These are phyloP conservation scores for Hirtodrosophila trivittata DNA, from an alignment of 2,888 invertebrate species.

Conservation along the genomic window DNA sequence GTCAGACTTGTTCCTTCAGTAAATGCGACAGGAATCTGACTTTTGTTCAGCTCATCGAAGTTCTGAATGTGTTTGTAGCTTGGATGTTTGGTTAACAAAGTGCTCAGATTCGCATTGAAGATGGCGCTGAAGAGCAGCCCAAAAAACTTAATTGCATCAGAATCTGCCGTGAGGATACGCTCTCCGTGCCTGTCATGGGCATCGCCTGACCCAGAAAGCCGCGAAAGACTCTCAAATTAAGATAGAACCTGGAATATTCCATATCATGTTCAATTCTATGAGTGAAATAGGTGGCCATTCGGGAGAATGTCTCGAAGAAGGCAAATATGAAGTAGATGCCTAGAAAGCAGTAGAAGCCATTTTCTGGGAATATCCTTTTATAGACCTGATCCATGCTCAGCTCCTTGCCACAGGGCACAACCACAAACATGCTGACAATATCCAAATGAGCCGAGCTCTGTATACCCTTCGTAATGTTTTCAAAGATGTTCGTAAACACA, in stretches of 20 bases:
- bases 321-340: slow-evolving; percentile 9
- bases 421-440: slow-evolving; percentile 16
- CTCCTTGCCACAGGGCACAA: slow-evolving; percentile 48
- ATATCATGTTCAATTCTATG: background rate
- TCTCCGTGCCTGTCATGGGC: background rate
- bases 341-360: background rate
- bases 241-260: background rate
- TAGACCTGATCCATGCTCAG: slow-evolving; percentile 20
- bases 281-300: background rate
- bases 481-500: background rate
- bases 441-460: background rate
- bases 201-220: slow-evolving; percentile 10
- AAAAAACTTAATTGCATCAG: background rate
- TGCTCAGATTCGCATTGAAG: slow-evolving; percentile 24
- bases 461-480: rapidly evolving
- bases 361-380: background rate
- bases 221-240: slow-evolving; percentile 30
- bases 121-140: slow-evolving; percentile 17
- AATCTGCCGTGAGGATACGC: slow-evolving; percentile 8
- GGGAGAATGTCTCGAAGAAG: slow-evolving; percentile 1
- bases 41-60: slow-evolving; percentile 34
- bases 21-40: slow-evolving; percentile 34
- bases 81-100: slow-evolving; percentile 40
- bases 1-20: background rate
- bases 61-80: slow-evolving; percentile 22